phyloP scores from a whole-genome alignment of 1,140 invertebrate species.

The Brachionus plicatilis region DNA sequence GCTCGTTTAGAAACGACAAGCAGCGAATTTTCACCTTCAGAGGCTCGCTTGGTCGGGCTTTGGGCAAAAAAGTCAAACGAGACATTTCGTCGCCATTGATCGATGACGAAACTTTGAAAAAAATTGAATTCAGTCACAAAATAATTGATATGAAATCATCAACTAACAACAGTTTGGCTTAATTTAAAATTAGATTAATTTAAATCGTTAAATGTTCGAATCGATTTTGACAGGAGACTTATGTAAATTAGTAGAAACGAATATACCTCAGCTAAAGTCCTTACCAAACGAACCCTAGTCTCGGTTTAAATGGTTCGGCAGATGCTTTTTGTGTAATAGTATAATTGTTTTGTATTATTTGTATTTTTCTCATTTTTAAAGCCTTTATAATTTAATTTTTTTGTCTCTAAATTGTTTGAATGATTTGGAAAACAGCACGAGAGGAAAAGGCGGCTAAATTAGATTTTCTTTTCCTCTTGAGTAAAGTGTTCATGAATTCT shows the following conservation, averaged over 20 bases:
- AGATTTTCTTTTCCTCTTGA: neutral
- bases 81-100: slow-evolving; percentile 34
- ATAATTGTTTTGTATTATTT: slow-evolving; percentile 26
- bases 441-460: neutral
- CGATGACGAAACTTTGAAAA: slow-evolving; percentile 33
- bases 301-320: neutral
- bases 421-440: neutral
- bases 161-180: neutral
- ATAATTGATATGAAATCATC: slow-evolving; percentile 33
- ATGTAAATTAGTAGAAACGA: neutral
- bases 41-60: slow-evolving; percentile 20
- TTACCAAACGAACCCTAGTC: neutral
- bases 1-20: slow-evolving; percentile 21
- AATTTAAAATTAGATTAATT: neutral
- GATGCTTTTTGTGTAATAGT: neutral
- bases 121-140: slow-evolving; percentile 27
- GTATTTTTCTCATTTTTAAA: slow-evolving; percentile 11
- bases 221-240: neutral
- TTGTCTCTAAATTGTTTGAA: neutral
- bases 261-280: neutral
- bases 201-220: neutral
- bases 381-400: slow-evolving; percentile 26
- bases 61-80: slow-evolving; percentile 31
- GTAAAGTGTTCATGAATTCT: neutral
- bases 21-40: slow-evolving; percentile 3